phyloP scores from a whole-genome alignment of 2,888 invertebrate species.

The Phortica magna region DNA sequence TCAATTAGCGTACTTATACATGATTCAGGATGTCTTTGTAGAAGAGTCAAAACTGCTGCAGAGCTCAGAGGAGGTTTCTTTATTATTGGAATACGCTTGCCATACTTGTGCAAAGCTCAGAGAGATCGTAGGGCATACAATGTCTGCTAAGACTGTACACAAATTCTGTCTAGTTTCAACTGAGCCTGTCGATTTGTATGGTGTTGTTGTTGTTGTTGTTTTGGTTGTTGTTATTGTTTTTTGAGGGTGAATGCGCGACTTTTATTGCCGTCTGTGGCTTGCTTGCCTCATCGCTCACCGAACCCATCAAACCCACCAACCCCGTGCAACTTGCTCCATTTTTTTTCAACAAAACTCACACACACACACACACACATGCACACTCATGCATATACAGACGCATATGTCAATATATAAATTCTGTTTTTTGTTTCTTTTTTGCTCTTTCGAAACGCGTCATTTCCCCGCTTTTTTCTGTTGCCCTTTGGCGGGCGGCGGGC shows the following conservation, averaged over 20 bases:
- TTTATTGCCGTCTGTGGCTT: background rate
- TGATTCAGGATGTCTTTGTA: too few species aligned
- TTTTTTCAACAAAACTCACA: conserved; percentile 19
- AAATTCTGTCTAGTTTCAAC: too few species aligned
- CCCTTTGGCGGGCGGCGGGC: background rate
- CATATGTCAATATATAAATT: background rate
- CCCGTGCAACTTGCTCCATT: conserved; percentile 28
- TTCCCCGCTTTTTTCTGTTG: conserved; percentile 26
- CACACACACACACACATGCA: conserved; percentile 2
- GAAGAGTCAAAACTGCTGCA: too few species aligned
- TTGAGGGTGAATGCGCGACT: conserved; percentile 1
- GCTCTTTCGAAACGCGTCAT: conserved; percentile 3
- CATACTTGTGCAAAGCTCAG: too few species aligned
- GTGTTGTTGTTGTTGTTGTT: too few species aligned
- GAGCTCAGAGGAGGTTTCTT: too few species aligned
- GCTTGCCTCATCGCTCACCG: background rate
- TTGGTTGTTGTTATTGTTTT: background rate
- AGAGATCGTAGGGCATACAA: too few species aligned
- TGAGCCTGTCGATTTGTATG: too few species aligned
- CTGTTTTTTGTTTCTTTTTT: conserved; percentile 19
- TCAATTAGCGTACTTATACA: too few species aligned
- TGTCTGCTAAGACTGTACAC: too few species aligned
- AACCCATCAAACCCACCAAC: background rate
- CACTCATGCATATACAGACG: background rate
- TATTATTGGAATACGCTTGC: too few species aligned